These are phyloP conservation scores for Antennarius striatus DNA, from an alignment of 2,113 vertebrate species.

Conservation along the genomic window DNA sequence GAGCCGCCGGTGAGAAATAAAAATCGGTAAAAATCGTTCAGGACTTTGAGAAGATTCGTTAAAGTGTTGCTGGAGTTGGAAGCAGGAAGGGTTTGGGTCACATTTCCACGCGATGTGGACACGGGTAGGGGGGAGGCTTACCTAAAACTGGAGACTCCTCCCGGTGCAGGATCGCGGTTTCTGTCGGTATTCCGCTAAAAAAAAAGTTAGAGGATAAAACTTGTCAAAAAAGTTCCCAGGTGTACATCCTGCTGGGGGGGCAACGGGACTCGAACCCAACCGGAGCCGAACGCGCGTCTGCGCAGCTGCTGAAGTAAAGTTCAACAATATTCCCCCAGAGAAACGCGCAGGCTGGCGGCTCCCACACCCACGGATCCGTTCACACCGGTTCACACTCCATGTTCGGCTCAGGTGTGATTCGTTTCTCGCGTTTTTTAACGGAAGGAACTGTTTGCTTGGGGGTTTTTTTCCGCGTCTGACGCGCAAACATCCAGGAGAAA, in stretches of 20 bases:
- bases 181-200: constrained; percentile 20
- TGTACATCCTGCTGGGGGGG: constrained; percentile 42
- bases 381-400: constrained; percentile 1
- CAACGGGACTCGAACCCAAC: neutral
- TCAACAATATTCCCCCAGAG: constrained; percentile 37
- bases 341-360: no score
- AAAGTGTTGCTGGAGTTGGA: no score
- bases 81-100: no score
- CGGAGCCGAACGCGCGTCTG: neutral
- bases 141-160: constrained; percentile 15
- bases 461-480: no score
- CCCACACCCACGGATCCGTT: constrained; percentile 41
- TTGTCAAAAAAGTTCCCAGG: constrained; percentile 36
- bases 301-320: constrained; percentile 39
- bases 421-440: neutral
- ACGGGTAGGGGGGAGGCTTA: constrained; percentile 8
- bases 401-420: constrained; percentile 41
- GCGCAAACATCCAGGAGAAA: no score
- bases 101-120: no score
- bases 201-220: constrained; percentile 11
- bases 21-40: constrained; percentile 9
- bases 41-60: no score
- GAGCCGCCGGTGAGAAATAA: constrained; percentile 26
- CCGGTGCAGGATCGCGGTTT: neutral
- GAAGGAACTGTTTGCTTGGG: no score